phyloP scores from a whole-genome alignment of 2,888 invertebrate genomes.

The Siphlonurus alternatus region DNA sequence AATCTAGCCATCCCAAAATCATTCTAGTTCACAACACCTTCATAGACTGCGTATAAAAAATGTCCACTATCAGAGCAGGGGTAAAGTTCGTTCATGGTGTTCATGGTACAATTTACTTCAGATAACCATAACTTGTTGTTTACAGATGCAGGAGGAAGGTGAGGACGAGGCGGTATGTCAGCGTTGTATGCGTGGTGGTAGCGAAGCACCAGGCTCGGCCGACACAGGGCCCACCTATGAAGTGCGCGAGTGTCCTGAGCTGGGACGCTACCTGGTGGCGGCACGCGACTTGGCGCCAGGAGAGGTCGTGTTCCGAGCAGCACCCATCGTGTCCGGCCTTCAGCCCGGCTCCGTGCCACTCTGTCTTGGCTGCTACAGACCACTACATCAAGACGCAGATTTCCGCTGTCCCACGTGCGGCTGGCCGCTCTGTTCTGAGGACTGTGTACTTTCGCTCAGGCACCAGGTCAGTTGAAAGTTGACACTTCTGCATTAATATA shows the following conservation, averaged over 20 bases:
- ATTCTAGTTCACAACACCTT: too few species aligned
- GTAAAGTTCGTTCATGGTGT: too few species aligned
- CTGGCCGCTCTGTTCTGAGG: conserved; percentile 42
- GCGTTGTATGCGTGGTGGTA: background rate
- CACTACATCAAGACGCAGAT: conserved; percentile 9
- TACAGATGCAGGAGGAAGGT: too few species aligned
- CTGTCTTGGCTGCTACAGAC: conserved; percentile 40
- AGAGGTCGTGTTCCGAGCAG: conserved; percentile 52
- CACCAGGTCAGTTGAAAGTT: conserved; percentile 28
- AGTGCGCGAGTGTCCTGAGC: background rate
- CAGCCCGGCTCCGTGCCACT: conserved; percentile 34
- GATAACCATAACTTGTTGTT: too few species aligned
- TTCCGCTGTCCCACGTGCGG: conserved; percentile 13
- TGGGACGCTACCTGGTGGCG: conserved; percentile 28
- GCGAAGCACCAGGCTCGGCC: background rate
- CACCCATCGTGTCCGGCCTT: conserved; percentile 51
- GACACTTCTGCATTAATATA: too few species aligned
- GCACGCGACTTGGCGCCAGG: conserved; percentile 44
- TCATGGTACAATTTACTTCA: too few species aligned
- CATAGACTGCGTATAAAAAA: too few species aligned
- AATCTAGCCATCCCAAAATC: too few species aligned
- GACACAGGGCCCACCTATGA: conserved; percentile 6
- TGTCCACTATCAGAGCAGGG: too few species aligned
- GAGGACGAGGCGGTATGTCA: too few species aligned
- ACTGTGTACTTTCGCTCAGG: conserved; percentile 37